A percentile compares a stretch with the other conserved stretches of the same genome.
These are phyloP conservation scores for Apis cerana DNA, from an alignment of 1,140 invertebrate genomes.

Conservation along the genomic window DNA sequence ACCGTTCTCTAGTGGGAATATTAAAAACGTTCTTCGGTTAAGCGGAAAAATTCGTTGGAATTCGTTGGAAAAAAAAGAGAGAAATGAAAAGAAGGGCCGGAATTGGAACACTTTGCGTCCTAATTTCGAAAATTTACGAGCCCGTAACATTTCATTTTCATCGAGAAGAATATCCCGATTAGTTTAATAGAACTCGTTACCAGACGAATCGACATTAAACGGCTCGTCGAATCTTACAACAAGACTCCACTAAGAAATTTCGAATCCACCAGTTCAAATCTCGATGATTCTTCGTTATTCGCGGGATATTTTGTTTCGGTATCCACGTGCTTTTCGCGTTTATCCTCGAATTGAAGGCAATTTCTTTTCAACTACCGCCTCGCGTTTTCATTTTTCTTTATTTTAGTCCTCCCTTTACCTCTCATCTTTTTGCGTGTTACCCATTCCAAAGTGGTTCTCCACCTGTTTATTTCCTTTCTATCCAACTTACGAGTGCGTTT, in stretches of 20 bases:
- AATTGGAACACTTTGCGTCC: background rate
- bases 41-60: background rate
- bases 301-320: background rate
- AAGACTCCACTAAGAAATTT: too few relatives aligned
- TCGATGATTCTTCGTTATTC: background rate
- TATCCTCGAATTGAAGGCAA: conserved; percentile 14
- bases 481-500: conserved; percentile 52
- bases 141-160: too few relatives aligned
- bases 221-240: too few relatives aligned
- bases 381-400: conserved; percentile 44
- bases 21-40: conserved; percentile 1
- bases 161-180: too few relatives aligned
- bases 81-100: background rate
- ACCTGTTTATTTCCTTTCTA: conserved; percentile 50
- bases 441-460: conserved; percentile 33
- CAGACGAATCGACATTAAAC: too few relatives aligned
- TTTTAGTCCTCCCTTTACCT: background rate
- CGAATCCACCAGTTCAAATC: background rate
- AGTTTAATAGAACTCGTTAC: too few relatives aligned
- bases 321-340: background rate
- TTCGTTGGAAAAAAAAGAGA: too few relatives aligned
- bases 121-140: too few relatives aligned
- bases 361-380: conserved; percentile 18
- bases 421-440: background rate
- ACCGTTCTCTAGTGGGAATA: background rate